A percentile compares a stretch with the other conserved stretches of the same genome.
phyloP scores from a whole-genome alignment of 1,140 invertebrate genomes.

The Linepithema humile region DNA sequence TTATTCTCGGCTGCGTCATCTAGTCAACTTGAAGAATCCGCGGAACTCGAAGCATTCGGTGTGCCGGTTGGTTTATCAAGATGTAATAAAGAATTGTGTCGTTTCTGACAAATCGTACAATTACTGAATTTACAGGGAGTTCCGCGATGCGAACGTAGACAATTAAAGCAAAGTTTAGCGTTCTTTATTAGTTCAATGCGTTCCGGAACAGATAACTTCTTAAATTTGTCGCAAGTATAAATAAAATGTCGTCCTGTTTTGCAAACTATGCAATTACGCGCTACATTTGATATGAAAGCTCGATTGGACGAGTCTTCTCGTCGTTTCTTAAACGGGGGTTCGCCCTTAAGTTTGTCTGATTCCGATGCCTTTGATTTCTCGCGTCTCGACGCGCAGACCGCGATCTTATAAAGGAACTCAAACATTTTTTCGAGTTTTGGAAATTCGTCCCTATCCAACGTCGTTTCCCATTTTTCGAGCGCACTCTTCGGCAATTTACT shows the following conservation, averaged over 20 bases:
- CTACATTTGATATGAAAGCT: no score
- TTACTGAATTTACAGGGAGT: neutral
- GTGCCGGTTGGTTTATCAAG: neutral
- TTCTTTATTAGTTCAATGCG: neutral
- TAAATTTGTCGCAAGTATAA: neutral
- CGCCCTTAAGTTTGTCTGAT: no score
- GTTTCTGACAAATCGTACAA: neutral
- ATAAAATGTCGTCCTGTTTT: neutral
- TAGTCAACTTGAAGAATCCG: neutral
- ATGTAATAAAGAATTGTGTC: neutral
- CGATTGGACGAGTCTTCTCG: no score
- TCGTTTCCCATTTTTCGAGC: neutral
- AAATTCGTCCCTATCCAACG: neutral
- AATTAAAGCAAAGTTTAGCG: neutral
- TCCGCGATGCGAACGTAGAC: neutral
- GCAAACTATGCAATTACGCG: no score
- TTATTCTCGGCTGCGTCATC: accelerated
- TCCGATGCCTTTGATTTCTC: neutral
- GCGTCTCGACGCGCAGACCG: no score
- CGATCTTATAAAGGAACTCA: neutral
- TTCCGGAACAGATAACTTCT: neutral
- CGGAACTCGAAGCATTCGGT: neutral
- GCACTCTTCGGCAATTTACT: neutral
- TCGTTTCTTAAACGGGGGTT: no score
- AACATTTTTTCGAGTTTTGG: neutral